Evolutionary conservation across 1,140 invertebrate species (phyloP).

Genomic region (Globodera ellingtonae): DNA sequence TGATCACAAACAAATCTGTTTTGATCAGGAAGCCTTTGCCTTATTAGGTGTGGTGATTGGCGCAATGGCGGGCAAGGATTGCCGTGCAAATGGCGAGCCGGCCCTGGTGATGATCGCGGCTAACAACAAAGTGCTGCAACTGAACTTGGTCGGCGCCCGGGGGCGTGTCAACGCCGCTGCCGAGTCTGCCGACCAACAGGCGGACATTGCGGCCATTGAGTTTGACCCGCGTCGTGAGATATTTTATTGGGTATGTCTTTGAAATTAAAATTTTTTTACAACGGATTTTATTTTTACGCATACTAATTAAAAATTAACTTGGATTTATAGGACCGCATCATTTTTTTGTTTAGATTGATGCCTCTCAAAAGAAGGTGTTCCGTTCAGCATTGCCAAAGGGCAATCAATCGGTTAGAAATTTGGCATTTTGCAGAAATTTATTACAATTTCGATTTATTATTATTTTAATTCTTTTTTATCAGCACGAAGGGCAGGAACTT

Average conservation of each 20-base stretch:
- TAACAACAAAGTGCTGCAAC: constrained; percentile 57
- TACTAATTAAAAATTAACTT: neutral
- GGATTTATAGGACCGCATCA: too few species aligned
- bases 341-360: constrained; percentile 46
- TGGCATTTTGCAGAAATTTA: neutral
- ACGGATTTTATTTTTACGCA: too few species aligned
- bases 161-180: constrained; percentile 59
- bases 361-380: constrained; percentile 45
- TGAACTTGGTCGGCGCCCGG: constrained; percentile 45
- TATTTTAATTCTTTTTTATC: neutral
- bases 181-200: constrained; percentile 30
- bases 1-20: constrained; percentile 22
- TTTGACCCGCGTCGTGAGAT: constrained; percentile 58
- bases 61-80: constrained; percentile 65
- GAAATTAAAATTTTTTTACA: too few species aligned
- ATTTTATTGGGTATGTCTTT: constrained; percentile 53
- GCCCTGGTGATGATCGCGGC: constrained; percentile 60
- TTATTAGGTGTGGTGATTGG: constrained; percentile 60
- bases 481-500: constrained; percentile 59
- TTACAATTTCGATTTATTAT: neutral
- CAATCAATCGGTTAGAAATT: constrained; percentile 51
- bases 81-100: constrained; percentile 62
- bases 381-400: constrained; percentile 59
- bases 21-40: neutral
- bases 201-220: constrained; percentile 60